Evolutionary conservation across 1,140 invertebrate genomes (phyloP).

Genomic region (Drosophila lowei): DNA sequence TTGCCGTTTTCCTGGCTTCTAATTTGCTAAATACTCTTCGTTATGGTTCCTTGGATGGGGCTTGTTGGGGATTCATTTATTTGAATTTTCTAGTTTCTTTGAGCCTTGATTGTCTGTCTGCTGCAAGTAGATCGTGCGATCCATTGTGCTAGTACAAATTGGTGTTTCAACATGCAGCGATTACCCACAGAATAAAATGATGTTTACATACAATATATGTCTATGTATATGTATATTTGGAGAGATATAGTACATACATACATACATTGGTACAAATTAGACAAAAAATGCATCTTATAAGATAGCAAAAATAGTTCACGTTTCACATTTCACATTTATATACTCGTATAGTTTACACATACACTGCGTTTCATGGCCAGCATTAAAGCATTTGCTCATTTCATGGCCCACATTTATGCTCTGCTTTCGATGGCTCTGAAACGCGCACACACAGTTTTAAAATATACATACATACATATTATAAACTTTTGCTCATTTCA

Average conservation of each 20-base stretch:
- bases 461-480: neutral
- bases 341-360: conserved; percentile 27
- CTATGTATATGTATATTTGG: neutral
- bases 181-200: conserved; percentile 29
- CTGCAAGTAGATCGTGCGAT: conserved; percentile 57
- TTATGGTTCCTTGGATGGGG: conserved; percentile 9
- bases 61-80: conserved; percentile 5
- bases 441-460: conserved; percentile 16
- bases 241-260: conserved; percentile 18
- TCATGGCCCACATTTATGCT: neutral
- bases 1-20: conserved; percentile 7
- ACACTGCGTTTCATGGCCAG: conserved; percentile 13
- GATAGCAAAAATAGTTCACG: conserved; percentile 58
- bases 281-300: conserved; percentile 41
- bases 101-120: conserved; percentile 78
- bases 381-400: conserved; percentile 17
- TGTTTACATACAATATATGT: conserved; percentile 24
- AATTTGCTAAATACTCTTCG: conserved; percentile 34
- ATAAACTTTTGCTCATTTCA: conserved; percentile 19
- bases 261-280: conserved; percentile 29
- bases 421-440: conserved; percentile 10
- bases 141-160: neutral
- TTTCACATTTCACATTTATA: conserved; percentile 39
- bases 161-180: conserved; percentile 37
- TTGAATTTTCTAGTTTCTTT: conserved; percentile 48